Conservation (phyloP, 2,797 vertebrate species). For the Aselliscus stoliczkanus region DNA sequence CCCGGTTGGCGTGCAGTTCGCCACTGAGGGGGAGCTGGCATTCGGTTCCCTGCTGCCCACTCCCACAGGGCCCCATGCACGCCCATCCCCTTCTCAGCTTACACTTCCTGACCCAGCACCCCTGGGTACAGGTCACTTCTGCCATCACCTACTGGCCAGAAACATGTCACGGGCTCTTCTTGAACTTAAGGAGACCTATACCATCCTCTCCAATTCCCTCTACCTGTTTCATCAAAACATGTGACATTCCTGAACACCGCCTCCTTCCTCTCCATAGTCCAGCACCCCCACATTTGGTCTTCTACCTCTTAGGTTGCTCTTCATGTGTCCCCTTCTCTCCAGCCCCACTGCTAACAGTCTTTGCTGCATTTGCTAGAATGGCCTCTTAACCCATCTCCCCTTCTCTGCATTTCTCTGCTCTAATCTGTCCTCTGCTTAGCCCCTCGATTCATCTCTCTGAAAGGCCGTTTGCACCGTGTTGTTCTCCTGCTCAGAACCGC, state of each 20-base stretch:
- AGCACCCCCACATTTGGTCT: not conserved
- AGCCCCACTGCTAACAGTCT: not conserved
- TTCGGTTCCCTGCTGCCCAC: no score
- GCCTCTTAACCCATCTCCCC: no score
- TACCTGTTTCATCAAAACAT: not conserved
- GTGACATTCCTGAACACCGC: no score
- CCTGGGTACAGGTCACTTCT: not conserved
- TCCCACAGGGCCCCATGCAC: fast-evolving
- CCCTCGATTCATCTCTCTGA: not conserved
- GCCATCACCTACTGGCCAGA: no score
- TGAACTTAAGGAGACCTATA: not conserved
- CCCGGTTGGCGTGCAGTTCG: not conserved
- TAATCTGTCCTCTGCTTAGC: not conserved
- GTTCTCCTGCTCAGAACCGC: not conserved
- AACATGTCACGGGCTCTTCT: no score
- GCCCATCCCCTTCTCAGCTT: fast-evolving
- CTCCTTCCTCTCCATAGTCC: not conserved
- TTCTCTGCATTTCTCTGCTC: not conserved
- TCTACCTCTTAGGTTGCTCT: not conserved
- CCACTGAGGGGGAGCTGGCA: not conserved
- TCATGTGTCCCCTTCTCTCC: not conserved
- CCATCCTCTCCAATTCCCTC: not conserved
- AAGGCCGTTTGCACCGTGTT: not conserved
- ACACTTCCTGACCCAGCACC: not conserved
- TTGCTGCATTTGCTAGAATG: fast-evolving